Evolutionary conservation across 2,888 invertebrate species (phyloP), one percentile per base, ranked within the genome.

Genomic region (Phyllotreta cruciferae): DNA sequence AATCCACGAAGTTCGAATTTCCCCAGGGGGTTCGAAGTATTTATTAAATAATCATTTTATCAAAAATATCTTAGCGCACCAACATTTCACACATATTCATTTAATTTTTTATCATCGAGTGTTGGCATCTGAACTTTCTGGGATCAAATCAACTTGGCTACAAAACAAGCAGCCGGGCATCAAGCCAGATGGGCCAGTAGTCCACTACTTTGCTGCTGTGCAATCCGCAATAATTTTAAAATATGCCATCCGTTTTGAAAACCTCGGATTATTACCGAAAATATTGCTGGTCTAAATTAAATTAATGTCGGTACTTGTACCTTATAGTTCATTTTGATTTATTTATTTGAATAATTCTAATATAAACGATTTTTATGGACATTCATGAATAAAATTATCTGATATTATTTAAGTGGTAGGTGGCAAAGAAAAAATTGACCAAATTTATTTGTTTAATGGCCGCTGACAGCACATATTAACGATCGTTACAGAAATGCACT

Each of bases 161-260:
- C 57, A 47, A 57, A 56, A 53, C 62, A 52, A 63, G 57, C 41
- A 57, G 45, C 53, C 53, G 57, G 56, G 57, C 62, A 62, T 38
- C 9, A 7, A 45, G 56, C 62, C 62, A 62, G 57, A 52, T 62
- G 45, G 52, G 35, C 45, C 49, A 47, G 35, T 58, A 35, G 35
- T 58, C 61, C 56, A 55, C 37, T 56, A 56, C 49, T 61, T 49
- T 55, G 41, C 55, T 56, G 47, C 24, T 61, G 14, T 49, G 36
- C 50, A 41, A 49, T 56, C 49, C 34, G 49, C 14, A 49, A 56
- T 50, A 49, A 53, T 49, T 56, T 47, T 44, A 24, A 44, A 11
- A 61, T 53, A 49, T 39, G 39, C 34, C 45, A 13, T 14, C 44
- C 8, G 44, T 52, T 47, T 8, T 14, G 47, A 47, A 11, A 47